phyloP scores from a whole-genome alignment of 2,797 vertebrate species.

The Cacajao melanocephalus region DNA sequence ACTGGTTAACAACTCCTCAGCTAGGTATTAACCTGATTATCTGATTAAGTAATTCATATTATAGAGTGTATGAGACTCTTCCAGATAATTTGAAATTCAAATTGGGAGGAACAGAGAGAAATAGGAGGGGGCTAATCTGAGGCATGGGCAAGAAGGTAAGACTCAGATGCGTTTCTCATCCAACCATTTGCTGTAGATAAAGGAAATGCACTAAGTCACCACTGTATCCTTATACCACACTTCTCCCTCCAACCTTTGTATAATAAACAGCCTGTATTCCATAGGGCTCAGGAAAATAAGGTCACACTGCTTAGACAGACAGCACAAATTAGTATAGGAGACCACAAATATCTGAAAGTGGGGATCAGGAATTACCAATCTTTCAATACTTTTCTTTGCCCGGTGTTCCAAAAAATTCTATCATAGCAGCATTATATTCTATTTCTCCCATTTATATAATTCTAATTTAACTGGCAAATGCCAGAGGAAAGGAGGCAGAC shows the following conservation, averaged over 20 bases:
- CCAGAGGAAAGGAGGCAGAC: conserved; percentile 3
- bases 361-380: conserved; percentile 5
- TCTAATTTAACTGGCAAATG: conserved; percentile 58
- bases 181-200: conserved; percentile 42
- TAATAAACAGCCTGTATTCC: not conserved
- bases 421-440: conserved; percentile 3
- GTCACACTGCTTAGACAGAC: not conserved
- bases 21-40: conserved; percentile 6
- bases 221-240: conserved; percentile 22
- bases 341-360: conserved; percentile 37
- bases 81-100: conserved; percentile 53
- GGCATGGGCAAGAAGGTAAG: not conserved
- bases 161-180: not conserved
- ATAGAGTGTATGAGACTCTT: conserved; percentile 41
- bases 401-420: conserved; percentile 45
- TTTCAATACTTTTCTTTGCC: conserved; percentile 46
- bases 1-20: not conserved
- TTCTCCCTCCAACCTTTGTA: conserved; percentile 28
- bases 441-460: not conserved
- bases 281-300: conserved; percentile 3
- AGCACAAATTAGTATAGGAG: not conserved
- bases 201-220: conserved; percentile 28
- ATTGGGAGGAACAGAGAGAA: conserved; percentile 3
- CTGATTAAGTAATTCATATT: conserved; percentile 35
- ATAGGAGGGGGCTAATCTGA: not conserved